Percentiles rank a stretch among this genome's conserved stretches.
These are phyloP conservation scores for Ranitomeya imitator DNA, from an alignment of 2,113 vertebrate genomes.

Conservation along the genomic window DNA sequence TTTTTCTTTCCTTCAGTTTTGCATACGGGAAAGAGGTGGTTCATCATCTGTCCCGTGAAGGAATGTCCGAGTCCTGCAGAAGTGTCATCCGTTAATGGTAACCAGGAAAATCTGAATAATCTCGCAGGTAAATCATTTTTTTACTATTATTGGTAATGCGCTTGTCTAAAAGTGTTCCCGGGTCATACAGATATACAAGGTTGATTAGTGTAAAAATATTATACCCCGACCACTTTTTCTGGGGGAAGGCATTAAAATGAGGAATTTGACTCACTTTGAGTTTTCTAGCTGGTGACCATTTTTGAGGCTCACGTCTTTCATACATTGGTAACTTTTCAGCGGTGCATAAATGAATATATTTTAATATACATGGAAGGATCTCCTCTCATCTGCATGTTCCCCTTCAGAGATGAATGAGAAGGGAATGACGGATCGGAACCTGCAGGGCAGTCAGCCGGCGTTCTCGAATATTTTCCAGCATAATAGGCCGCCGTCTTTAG, in stretches of 20 bases:
- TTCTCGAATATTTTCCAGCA: neutral
- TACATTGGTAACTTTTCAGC: neutral
- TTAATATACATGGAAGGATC: neutral
- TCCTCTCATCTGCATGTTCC: neutral
- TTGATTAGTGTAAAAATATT: too few relatives aligned
- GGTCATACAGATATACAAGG: too few relatives aligned
- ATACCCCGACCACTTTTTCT: neutral
- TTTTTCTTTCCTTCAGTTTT: conserved; percentile 75
- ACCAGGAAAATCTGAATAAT: conserved; percentile 68
- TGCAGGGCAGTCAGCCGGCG: neutral
- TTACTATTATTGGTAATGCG: neutral
- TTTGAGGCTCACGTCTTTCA: neutral
- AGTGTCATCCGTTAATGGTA: conserved; percentile 68
- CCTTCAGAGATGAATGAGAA: neutral
- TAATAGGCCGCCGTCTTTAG: neutral
- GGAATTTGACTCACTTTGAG: neutral
- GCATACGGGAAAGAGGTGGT: conserved; percentile 96
- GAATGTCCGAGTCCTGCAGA: conserved; percentile 79
- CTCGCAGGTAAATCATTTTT: neutral
- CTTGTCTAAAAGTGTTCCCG: neutral
- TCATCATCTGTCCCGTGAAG: conserved; percentile 96
- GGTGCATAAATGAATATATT: conserved; percentile 25
- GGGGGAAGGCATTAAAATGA: neutral
- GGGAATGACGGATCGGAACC: neutral
- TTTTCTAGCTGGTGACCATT: neutral